Conservation (phyloP, 37 sponge, comb jelly and placozoan species). For the Aphrocallistes beatrix region DNA sequence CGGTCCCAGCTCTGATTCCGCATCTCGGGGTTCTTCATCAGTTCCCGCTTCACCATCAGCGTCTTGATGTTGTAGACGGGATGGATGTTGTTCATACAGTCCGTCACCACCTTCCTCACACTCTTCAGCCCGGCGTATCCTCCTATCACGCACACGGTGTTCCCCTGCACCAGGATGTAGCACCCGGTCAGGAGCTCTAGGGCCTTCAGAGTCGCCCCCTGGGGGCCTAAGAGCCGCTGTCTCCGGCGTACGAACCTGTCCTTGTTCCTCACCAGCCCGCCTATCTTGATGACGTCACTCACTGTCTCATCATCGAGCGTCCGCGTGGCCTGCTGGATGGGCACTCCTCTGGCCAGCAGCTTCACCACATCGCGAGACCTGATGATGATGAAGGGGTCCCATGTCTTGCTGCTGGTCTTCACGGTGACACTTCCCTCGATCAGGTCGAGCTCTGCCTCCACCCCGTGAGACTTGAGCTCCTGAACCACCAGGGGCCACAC, state of each 20-base stretch:
- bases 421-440: constrained; percentile 97
- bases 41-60: constrained; percentile 91
- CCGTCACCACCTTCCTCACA: constrained; percentile 75
- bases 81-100: constrained; percentile 97
- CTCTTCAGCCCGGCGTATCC: constrained; percentile 75
- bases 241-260: constrained; percentile 89
- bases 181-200: constrained; percentile 88
- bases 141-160: constrained; percentile 85
- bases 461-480: constrained; percentile 57
- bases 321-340: constrained; percentile 54
- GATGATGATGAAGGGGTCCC: constrained; percentile 92
- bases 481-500: constrained; percentile 78
- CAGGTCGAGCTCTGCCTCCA: constrained; percentile 63
- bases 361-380: constrained; percentile 94
- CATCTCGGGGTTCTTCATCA: constrained; percentile 85
- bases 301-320: constrained; percentile 69
- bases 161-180: constrained; percentile 93
- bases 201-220: constrained; percentile 89
- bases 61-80: constrained; percentile 98
- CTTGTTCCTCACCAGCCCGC: constrained; percentile 81
- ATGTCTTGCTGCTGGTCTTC: constrained; percentile 84
- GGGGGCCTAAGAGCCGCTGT: constrained; percentile 86
- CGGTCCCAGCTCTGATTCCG: constrained; percentile 92
- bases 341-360: constrained; percentile 89
- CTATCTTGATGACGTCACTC: constrained; percentile 92